Percentiles rank a stretch among this genome's conserved stretches.
These are phyloP conservation scores for Urechis unicinctus DNA, from an alignment of 2,888 invertebrate genomes.

Conservation along the genomic window DNA sequence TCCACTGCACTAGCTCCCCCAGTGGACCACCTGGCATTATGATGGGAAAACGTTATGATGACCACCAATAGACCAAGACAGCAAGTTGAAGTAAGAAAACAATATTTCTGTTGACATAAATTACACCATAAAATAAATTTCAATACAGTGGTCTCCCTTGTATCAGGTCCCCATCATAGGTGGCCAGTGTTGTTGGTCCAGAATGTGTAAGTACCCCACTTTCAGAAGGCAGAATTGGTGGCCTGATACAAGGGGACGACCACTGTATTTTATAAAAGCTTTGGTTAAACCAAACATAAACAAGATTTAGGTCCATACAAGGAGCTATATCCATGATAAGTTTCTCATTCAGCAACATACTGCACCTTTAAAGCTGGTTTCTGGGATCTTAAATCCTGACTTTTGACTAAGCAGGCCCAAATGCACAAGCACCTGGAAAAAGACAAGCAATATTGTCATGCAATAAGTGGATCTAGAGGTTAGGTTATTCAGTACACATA, in stretches of 20 bases:
- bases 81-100: not conserved
- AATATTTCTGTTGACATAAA: not conserved
- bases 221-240: too few relatives aligned
- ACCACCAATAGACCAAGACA: not conserved
- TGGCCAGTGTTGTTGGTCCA: too few relatives aligned
- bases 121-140: not conserved
- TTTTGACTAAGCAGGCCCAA: conserved; percentile 50
- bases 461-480: not conserved
- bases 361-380: conserved; percentile 8
- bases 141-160: not conserved
- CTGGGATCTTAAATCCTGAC: conserved; percentile 27
- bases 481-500: not conserved
- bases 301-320: not conserved
- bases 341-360: too few relatives aligned
- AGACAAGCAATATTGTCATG: not conserved
- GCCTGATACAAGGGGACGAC: too few relatives aligned
- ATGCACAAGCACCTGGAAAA: conserved; percentile 46
- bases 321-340: not conserved
- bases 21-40: conserved; percentile 53
- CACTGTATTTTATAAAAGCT: too few relatives aligned
- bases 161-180: too few relatives aligned
- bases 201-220: too few relatives aligned
- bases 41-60: not conserved
- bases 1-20: conserved; percentile 54
- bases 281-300: not conserved